These are phyloP conservation scores for Isotomurus palustris DNA, from an alignment of 2,888 invertebrate species.

Conservation along the genomic window DNA sequence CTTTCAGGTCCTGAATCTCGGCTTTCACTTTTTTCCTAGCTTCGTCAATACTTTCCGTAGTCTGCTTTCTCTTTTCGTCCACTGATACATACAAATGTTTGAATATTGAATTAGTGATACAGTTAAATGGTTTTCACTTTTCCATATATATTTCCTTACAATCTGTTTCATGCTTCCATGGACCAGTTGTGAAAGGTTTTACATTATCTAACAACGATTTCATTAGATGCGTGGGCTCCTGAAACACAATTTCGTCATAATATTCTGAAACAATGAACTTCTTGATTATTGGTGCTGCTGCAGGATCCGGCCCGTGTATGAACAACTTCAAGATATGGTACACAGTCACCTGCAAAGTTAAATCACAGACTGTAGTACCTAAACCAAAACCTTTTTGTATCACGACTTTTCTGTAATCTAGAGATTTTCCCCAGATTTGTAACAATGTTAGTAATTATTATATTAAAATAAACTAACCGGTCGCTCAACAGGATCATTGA, in stretches of 20 bases:
- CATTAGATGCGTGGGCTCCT: slow-evolving; percentile 85
- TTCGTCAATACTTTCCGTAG: slow-evolving; percentile 67
- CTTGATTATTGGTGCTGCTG: slow-evolving; percentile 48
- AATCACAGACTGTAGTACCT: not conserved
- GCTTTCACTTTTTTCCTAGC: slow-evolving; percentile 75
- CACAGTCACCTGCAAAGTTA: slow-evolving; percentile 71
- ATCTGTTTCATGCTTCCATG: slow-evolving; percentile 82
- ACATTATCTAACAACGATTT: slow-evolving; percentile 76
- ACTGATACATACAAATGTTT: slow-evolving; percentile 57
- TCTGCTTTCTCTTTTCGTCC: slow-evolving; percentile 80
- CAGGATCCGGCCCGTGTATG: slow-evolving; percentile 59
- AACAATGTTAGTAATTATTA: not conserved
- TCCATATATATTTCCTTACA: slow-evolving; percentile 59
- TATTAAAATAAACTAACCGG: slow-evolving; percentile 62
- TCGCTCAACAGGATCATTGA: slow-evolving; percentile 91
- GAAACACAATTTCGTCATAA: slow-evolving; percentile 93
- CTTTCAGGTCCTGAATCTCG: slow-evolving; percentile 79
- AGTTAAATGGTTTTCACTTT: not conserved
- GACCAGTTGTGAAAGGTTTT: slow-evolving; percentile 64
- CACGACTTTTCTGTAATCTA: no score
- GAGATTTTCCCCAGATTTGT: not conserved
- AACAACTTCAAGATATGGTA: slow-evolving; percentile 93
- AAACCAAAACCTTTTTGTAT: no score
- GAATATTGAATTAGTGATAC: not conserved
- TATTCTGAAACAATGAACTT: slow-evolving; percentile 82